phyloP scores from a whole-genome alignment of 2,797 vertebrate species.

The Ispidina lecontei region DNA sequence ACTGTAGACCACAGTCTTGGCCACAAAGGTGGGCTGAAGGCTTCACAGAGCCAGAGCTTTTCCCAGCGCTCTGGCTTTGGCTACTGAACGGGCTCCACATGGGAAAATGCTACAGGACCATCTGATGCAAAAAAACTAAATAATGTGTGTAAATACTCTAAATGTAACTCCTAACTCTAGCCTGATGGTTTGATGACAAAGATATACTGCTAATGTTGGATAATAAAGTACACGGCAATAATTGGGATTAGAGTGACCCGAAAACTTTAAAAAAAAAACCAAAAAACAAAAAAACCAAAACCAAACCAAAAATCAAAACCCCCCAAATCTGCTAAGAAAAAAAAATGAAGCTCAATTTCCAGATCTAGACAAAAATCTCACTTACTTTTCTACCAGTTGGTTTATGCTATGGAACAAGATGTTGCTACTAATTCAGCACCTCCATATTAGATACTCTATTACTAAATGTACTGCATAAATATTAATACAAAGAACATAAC shows the following conservation, averaged over 20 bases:
- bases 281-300: not conserved
- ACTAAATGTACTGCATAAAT: conserved; percentile 81
- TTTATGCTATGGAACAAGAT: conserved; percentile 68
- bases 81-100: not conserved
- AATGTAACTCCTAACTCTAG: conserved; percentile 28
- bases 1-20: rapidly evolving
- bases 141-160: conserved; percentile 30
- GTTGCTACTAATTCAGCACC: conserved; percentile 71
- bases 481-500: conserved; percentile 75
- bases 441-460: conserved; percentile 69
- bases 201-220: conserved; percentile 25
- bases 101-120: not conserved
- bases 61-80: not conserved
- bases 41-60: not conserved
- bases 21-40: not conserved
- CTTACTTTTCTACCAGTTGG: conserved; percentile 62
- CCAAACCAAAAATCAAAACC: not conserved
- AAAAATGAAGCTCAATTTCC: conserved; percentile 65
- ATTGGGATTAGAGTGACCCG: conserved; percentile 61
- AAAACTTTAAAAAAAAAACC: not conserved
- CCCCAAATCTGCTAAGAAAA: conserved; percentile 43
- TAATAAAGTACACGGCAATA: conserved; percentile 58
- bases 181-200: conserved; percentile 31
- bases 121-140: conserved; percentile 24
- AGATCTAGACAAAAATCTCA: conserved; percentile 58